Conservation (phyloP, 2,797 vertebrate genomes). For the Choloepus didactylus region DNA sequence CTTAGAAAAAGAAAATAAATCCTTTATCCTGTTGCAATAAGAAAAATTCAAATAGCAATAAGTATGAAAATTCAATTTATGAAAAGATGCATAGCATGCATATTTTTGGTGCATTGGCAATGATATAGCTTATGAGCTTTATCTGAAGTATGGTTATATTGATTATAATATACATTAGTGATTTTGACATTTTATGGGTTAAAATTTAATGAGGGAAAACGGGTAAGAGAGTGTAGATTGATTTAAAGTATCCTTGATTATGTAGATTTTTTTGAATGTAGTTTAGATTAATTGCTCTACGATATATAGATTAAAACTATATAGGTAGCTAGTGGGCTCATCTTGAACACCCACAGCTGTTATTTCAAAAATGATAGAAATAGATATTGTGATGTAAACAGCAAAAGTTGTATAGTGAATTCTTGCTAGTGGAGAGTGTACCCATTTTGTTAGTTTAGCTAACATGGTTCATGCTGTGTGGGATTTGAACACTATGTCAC, state of each 20-base stretch:
- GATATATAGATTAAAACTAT: conserved; percentile 61
- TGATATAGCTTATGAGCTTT: conserved; percentile 9
- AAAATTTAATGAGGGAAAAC: conserved; percentile 13
- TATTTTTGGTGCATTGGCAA: background rate
- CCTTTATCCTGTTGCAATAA: background rate
- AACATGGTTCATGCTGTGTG: conserved; percentile 76
- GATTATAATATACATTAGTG: conserved; percentile 26
- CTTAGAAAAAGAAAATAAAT: background rate
- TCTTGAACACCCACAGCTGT: conserved; percentile 73
- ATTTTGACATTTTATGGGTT: conserved; percentile 63
- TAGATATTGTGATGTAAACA: conserved; percentile 83
- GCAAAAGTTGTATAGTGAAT: conserved; percentile 75
- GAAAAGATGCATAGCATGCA: background rate
- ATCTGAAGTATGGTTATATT: conserved; percentile 58
- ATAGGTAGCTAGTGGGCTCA: conserved; percentile 51
- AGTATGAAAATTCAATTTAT: conserved; percentile 5
- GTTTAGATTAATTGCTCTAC: conserved; percentile 49
- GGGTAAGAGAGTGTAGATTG: conserved; percentile 5
- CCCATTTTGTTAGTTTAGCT: conserved; percentile 85
- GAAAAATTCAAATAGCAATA: conserved; percentile 62
- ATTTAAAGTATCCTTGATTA: conserved; percentile 20
- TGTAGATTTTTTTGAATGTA: conserved; percentile 51
- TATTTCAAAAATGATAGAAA: conserved; percentile 76
- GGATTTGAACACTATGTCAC: conserved; percentile 66
- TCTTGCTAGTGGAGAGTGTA: conserved; percentile 83